Evolutionary conservation across 2,888 invertebrate species (phyloP).

Genomic region (Synergus itoensis): DNA sequence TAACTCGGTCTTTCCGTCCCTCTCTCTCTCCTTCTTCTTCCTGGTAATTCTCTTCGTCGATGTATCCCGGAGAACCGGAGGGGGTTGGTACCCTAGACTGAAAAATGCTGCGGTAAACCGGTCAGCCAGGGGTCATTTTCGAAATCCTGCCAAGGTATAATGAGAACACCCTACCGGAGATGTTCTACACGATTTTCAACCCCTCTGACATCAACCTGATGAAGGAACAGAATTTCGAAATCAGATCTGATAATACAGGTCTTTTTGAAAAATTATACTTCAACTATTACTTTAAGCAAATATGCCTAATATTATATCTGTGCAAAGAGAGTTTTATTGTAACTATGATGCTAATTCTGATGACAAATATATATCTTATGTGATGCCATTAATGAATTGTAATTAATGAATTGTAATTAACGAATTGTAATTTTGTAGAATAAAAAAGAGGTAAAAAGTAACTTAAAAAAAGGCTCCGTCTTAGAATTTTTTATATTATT

Average conservation of each 20-base stretch:
- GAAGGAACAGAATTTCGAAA: slow-evolving; percentile 7
- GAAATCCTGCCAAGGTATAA: slow-evolving; percentile 68
- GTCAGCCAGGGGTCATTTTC: slow-evolving; percentile 68
- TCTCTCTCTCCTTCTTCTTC: slow-evolving; percentile 48
- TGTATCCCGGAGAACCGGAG: slow-evolving; percentile 64
- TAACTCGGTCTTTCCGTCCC: slow-evolving; percentile 64
- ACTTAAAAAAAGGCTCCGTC: slow-evolving; percentile 40
- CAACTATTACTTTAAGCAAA: no score
- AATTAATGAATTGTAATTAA: not conserved
- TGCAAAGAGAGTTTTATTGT: not conserved
- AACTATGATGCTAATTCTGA: not conserved
- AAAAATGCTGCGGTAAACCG: slow-evolving; percentile 75
- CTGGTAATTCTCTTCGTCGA: slow-evolving; percentile 60
- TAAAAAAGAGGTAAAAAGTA: slow-evolving; percentile 18
- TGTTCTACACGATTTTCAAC: slow-evolving; percentile 44
- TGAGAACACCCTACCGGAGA: slow-evolving; percentile 58
- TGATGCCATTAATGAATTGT: not conserved
- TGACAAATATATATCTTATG: not conserved
- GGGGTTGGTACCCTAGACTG: slow-evolving; percentile 70
- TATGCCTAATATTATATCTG: no score
- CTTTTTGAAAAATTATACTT: no score
- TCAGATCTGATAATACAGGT: not conserved
- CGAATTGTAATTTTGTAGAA: not conserved
- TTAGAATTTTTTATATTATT: slow-evolving; percentile 53
- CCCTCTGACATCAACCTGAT: not conserved